Evolutionary conservation across 2,797 vertebrate genomes (phyloP).

Genomic region (Siniperca scherzeri): DNA sequence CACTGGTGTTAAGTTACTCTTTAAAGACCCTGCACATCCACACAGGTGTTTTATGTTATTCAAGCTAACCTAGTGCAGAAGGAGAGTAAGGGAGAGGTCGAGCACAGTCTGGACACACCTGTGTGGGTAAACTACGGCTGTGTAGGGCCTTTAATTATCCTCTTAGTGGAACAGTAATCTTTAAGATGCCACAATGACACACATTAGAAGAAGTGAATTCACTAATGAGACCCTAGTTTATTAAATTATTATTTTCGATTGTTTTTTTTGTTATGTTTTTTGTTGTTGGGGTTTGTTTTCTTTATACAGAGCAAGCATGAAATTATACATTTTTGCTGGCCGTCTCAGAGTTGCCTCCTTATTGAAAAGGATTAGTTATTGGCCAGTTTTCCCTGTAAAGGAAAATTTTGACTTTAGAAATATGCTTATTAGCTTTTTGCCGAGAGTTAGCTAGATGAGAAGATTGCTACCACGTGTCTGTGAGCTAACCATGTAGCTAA

Average conservation of each 20-base stretch:
- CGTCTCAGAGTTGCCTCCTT: background rate
- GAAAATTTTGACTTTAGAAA: background rate
- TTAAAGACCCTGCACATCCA: background rate
- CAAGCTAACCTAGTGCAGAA: too few relatives aligned
- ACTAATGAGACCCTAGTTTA: background rate
- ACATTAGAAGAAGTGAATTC: background rate
- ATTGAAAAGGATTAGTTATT: background rate
- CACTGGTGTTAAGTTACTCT: background rate
- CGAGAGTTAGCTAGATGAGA: background rate
- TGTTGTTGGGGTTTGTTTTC: background rate
- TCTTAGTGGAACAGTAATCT: background rate
- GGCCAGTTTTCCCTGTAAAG: background rate
- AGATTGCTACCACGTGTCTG: background rate
- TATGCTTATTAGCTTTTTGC: background rate
- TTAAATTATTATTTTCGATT: background rate
- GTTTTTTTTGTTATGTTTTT: background rate
- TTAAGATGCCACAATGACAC: background rate
- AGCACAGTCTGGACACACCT: background rate
- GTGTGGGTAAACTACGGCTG: background rate
- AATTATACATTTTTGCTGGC: background rate
- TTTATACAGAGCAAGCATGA: background rate
- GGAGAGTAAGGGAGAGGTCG: background rate
- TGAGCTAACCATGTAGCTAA: background rate
- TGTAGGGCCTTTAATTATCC: background rate
- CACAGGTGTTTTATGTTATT: background rate